A percentile compares a stretch with the other conserved stretches of the same genome.
phyloP scores from a whole-genome alignment of 30 jellyfish, hydroid and myxozoan genomes.

The Aurelia coerulea region DNA sequence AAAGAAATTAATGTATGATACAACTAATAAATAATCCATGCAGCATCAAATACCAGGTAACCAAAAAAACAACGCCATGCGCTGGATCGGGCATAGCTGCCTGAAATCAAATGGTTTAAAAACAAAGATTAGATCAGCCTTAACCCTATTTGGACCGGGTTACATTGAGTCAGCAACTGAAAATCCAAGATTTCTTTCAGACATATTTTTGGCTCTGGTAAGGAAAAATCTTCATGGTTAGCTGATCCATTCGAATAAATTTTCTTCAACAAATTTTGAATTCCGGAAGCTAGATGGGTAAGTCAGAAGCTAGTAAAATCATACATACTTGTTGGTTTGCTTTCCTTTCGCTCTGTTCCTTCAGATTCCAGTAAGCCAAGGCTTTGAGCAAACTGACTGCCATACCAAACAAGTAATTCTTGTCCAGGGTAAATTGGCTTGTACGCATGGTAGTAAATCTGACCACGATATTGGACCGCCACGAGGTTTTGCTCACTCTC shows the following conservation, averaged over 20 bases:
- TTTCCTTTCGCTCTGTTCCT: not conserved
- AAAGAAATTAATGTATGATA: not conserved
- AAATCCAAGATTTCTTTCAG: too few species aligned
- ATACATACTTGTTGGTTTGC: not conserved
- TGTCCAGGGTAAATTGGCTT: constrained; percentile 66
- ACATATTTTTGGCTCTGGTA: too few species aligned
- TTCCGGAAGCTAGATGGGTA: not conserved
- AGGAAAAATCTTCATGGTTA: too few species aligned
- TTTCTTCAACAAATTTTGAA: too few species aligned
- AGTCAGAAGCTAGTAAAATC: not conserved
- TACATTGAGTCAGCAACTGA: too few species aligned
- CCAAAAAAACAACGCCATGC: too few species aligned
- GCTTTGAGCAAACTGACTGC: constrained; percentile 81
- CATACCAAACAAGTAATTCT: constrained; percentile 98
- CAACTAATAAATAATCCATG: not conserved
- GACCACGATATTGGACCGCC: constrained; percentile 87
- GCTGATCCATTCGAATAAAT: too few species aligned
- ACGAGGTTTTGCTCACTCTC: constrained; percentile 92
- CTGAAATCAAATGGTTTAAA: too few species aligned
- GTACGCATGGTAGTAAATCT: constrained; percentile 82
- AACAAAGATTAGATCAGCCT: too few species aligned
- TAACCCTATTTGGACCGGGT: too few species aligned
- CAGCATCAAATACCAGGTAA: too few species aligned
- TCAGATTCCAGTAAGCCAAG: constrained; percentile 60
- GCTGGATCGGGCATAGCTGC: too few species aligned